Evolutionary conservation across 2,797 vertebrate species (phyloP), one percentile per base, ranked within the genome.

Genomic region (Antrozous pallidus): DNA sequence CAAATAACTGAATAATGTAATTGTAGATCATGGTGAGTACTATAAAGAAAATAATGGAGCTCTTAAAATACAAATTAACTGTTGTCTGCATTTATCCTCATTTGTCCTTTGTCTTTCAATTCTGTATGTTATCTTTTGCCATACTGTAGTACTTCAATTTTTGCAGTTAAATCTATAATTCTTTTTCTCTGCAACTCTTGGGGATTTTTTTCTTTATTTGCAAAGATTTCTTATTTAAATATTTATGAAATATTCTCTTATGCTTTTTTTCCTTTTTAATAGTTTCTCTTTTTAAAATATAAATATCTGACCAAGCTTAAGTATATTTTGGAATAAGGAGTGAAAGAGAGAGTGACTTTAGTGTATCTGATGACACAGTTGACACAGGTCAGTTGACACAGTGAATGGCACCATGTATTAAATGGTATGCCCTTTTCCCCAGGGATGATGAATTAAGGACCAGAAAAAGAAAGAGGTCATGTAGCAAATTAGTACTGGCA

Each of bases 241-340:
- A 93, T 47, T 74, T 82, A 33, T 38, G 49, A 77, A 75, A 31
- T 17, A 73, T 65, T 65, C n/a, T 94, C 38, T 17, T 80, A 6
- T 73, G 56, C 69, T 67, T 78, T 90, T 36, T 90, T 93, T n/a
- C n/a, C 11, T 70, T n/a, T 83, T 90, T 73, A 45, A 24, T n/a
- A 47, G 10, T 71, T 85, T 96, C 36, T 90, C 51, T 87, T 74
- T 90, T 83, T 58, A 51, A 54, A 73, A 93, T 93, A 31, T 70
- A 82, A 74, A 67, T 81, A 40, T 91, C 88, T 82, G 36, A 40
- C 56, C 38, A 90, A 78, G 26, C 31, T 83, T 74, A 28, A 79
- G 69, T 85, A 65, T 77, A 45, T 70, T 88, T 90, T 71, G 33
- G 65, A 81, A 90, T 22, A 92, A 61, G 56, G 28, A 89, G 36